Base-by-base conservation (phyloP, 1,140 invertebrate species). In the Euglossa dilemma region DNA sequence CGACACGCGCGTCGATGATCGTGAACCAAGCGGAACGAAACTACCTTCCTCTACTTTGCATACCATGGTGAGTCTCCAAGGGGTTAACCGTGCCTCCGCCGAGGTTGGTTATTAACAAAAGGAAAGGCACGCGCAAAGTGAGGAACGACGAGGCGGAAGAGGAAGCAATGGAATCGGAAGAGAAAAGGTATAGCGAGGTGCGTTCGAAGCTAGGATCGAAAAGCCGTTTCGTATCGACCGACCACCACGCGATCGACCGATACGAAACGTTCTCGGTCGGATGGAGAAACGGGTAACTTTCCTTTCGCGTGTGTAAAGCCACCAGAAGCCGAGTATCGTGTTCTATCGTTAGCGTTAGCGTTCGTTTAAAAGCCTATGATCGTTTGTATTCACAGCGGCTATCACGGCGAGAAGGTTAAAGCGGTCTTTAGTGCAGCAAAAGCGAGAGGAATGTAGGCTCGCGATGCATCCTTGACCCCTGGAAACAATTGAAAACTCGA, bases 381-480 rank as follows among this genome's bases (percentile, higher is more conserved):
- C 18, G 77, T 28, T 23, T n/a, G 43, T 64, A 56, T 80, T 9
- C 57, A 25, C 52, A 57, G 52, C 72, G 1, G 20, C 52, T 50
- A 63, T 12, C 20, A 23, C 67, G 25, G 43, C 20, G 28, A 23
- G 20, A 28, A 61, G 28, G 23, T 72, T 36, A 56, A 81, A 81
- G 80, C 72, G 25, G 36, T 56, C 25, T 28, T 45, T n/a, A 16
- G 23, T 81, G 36, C 12, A 36, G 52, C 45, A 36, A 66, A 75
- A 73, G 80, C 80, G 25, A 66, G 47, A 63, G 25, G 47, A 25
- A 63, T 11, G 16, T 36, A 43, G 18, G 16, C 23, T 64, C 7
- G 52, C 70, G 50, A 52, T 80, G 59, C 59, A 52, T 79, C 77
- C 77, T 81, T 75, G 72, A 57, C 74, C 25, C 80, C 80, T 81